phyloP scores from a whole-genome alignment of 2,888 invertebrate genomes.

The Griposia aprilina region DNA sequence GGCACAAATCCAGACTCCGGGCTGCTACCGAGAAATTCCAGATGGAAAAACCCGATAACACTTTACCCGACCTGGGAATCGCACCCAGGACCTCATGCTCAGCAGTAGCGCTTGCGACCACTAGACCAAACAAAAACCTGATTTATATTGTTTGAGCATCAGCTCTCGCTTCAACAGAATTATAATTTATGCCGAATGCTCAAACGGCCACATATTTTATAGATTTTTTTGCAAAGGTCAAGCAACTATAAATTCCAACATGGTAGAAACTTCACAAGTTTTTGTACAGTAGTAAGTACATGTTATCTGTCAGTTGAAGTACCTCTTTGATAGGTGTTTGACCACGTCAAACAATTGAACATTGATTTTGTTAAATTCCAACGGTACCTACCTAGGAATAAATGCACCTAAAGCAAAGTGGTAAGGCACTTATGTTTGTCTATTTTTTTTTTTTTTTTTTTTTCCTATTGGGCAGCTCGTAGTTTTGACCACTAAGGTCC shows the following conservation, averaged over 20 bases:
- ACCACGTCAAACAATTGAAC: slow-evolving; percentile 24
- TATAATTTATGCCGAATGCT: slow-evolving; percentile 20
- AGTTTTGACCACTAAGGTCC: too few species aligned
- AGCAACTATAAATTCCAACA: slow-evolving; percentile 30
- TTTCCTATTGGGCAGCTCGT: too few species aligned
- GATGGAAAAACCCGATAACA: too few species aligned
- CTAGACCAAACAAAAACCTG: too few species aligned
- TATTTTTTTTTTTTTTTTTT: not conserved
- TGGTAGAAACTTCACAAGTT: slow-evolving; percentile 2
- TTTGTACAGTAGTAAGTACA: slow-evolving; percentile 17
- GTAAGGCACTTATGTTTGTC: not conserved
- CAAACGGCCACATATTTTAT: slow-evolving; percentile 3
- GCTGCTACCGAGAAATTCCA: too few species aligned
- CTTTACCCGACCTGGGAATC: too few species aligned
- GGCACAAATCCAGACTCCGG: too few species aligned
- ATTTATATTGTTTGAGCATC: slow-evolving; percentile 6
- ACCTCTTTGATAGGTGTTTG: slow-evolving; percentile 15
- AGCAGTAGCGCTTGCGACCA: too few species aligned
- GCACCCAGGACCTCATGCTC: too few species aligned
- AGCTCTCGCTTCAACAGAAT: slow-evolving; percentile 5
- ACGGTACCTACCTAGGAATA: slow-evolving; percentile 7
- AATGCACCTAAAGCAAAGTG: slow-evolving; percentile 17
- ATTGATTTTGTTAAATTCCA: slow-evolving; percentile 34
- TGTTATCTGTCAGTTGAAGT: slow-evolving; percentile 21
- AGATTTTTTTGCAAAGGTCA: slow-evolving; percentile 45